Conservation (phyloP, 2,113 vertebrate genomes). For the Tautogolabrus adspersus region DNA sequence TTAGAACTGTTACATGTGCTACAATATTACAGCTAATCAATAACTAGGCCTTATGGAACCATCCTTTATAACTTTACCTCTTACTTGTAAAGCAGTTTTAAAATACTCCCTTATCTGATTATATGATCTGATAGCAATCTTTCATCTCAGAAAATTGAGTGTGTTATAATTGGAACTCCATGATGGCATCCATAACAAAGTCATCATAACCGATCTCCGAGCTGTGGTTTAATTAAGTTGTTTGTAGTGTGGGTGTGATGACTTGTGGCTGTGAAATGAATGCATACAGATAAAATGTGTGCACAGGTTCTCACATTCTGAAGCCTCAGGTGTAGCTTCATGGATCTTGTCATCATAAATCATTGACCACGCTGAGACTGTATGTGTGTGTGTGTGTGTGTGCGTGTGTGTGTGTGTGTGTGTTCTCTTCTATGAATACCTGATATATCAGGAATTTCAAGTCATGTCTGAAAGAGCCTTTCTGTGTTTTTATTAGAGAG, state of each 20-base stretch:
- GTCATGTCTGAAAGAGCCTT: background rate
- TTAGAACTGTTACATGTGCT: background rate
- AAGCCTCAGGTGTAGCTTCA: slow-evolving; percentile 31
- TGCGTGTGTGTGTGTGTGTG: background rate
- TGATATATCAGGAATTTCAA: slow-evolving; percentile 38
- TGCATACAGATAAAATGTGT: background rate
- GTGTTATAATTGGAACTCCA: background rate
- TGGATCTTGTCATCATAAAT: slow-evolving; percentile 57
- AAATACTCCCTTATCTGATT: background rate
- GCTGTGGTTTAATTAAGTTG: slow-evolving; percentile 22
- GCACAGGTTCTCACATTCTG: slow-evolving; percentile 31
- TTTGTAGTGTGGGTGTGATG: background rate
- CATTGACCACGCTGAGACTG: slow-evolving; percentile 7
- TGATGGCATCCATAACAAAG: slow-evolving; percentile 15
- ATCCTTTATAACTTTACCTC: background rate
- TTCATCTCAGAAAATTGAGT: background rate
- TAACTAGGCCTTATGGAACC: background rate
- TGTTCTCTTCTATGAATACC: slow-evolving; percentile 36
- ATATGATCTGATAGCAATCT: background rate
- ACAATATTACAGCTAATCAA: background rate
- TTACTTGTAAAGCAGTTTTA: background rate
- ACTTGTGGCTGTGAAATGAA: slow-evolving; percentile 10
- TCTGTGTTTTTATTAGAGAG: slow-evolving; percentile 1
- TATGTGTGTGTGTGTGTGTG: too few relatives aligned
- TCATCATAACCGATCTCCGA: background rate